phyloP scores from a whole-genome alignment of 92 coral and sea anemone genomes.

The Paramuricea clavata region DNA sequence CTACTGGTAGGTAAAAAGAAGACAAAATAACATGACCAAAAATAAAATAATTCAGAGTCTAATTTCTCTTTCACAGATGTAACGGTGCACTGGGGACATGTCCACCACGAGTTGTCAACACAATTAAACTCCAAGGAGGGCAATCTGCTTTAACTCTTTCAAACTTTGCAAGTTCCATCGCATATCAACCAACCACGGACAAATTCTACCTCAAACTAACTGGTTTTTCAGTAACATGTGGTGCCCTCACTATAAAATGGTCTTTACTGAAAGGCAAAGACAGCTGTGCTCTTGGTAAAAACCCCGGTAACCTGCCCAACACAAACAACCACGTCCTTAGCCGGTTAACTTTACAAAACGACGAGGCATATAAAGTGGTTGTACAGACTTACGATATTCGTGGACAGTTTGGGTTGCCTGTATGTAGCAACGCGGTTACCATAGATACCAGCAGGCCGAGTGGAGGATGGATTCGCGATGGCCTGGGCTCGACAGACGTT shows the following conservation, averaged over 20 bases:
- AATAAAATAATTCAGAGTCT: neutral
- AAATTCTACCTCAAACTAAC: slow-evolving; percentile 74
- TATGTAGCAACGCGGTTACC: slow-evolving; percentile 75
- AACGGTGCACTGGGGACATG: slow-evolving; percentile 91
- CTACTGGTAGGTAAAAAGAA: neutral
- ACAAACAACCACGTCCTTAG: slow-evolving; percentile 60
- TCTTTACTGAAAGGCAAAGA: slow-evolving; percentile 63
- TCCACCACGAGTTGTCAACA: slow-evolving; percentile 74
- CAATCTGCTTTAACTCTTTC: slow-evolving; percentile 69
- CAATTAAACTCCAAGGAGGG: slow-evolving; percentile 75
- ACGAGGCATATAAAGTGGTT: slow-evolving; percentile 79
- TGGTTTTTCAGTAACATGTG: slow-evolving; percentile 78
- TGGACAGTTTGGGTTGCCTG: slow-evolving; percentile 62
- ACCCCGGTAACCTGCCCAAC: slow-evolving; percentile 52
- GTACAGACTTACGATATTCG: slow-evolving; percentile 80
- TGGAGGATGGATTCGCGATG: slow-evolving; percentile 94
- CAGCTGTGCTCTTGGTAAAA: slow-evolving; percentile 54
- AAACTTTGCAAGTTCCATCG: slow-evolving; percentile 51
- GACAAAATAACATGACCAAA: neutral
- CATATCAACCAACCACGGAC: slow-evolving; percentile 76
- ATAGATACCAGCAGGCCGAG: slow-evolving; percentile 87
- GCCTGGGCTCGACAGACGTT: slow-evolving; percentile 80
- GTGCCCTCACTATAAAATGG: slow-evolving; percentile 79
- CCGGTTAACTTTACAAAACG: slow-evolving; percentile 73
- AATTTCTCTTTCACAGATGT: slow-evolving; percentile 68